phyloP scores from a whole-genome alignment of 2,888 invertebrate genomes.

The Lamellibrachia satsuma region DNA sequence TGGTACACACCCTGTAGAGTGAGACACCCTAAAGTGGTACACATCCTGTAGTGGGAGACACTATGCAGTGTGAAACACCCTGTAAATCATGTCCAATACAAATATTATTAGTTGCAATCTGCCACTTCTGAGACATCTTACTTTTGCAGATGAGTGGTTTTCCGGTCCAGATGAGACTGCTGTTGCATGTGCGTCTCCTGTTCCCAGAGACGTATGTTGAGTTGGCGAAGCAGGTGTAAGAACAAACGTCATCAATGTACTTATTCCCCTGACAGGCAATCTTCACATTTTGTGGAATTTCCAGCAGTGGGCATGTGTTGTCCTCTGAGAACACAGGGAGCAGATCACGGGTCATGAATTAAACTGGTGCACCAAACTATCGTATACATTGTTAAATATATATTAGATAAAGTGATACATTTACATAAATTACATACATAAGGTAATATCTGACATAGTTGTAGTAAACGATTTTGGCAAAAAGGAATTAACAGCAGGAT shows the following conservation, averaged over 20 bases:
- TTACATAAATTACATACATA: no score
- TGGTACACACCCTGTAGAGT: neutral
- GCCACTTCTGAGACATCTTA: conserved; percentile 18
- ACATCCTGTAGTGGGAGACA: neutral
- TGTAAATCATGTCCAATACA: neutral
- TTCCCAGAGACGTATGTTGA: conserved; percentile 26
- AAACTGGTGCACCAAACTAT: neutral
- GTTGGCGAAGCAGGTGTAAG: conserved; percentile 30
- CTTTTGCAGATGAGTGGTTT: conserved; percentile 32
- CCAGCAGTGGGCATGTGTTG: conserved; percentile 32
- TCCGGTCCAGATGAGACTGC: conserved; percentile 29
- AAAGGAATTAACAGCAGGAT: no score
- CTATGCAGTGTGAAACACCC: no score
- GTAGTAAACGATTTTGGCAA: no score
- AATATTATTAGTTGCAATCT: no score
- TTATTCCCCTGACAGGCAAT: conserved; percentile 28
- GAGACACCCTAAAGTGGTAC: neutral
- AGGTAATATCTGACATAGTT: no score
- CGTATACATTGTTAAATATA: neutral
- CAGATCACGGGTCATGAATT: neutral
- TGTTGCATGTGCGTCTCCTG: conserved; percentile 23
- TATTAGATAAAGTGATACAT: no score
- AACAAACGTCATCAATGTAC: conserved; percentile 26
- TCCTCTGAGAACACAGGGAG: conserved; percentile 23
- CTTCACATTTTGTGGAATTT: conserved; percentile 31